Base-by-base conservation (phyloP, 1,140 invertebrate genomes). In the Lycorma delicatula region DNA sequence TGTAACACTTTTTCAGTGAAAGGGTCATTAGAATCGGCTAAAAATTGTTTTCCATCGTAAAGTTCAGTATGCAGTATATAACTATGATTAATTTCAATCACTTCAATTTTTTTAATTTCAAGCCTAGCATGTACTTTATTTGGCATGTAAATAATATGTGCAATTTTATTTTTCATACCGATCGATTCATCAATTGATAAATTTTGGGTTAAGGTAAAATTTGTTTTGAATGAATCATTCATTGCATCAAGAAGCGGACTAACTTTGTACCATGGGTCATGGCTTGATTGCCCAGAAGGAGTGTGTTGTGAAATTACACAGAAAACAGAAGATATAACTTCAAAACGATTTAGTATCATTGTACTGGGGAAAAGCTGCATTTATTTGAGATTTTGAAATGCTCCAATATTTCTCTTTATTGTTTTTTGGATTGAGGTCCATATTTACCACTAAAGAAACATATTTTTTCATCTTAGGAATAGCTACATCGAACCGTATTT, bases 1-100 rank as follows among this genome's bases (percentile, higher is more conserved):
- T 49, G n/a, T 23, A 57, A 27, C 23, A 57, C 55, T 27, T 48
- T 57, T 49, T 57, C 20, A 18, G 55, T 57, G 11, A 44, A 44
- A 5, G 41, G 41, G 41, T 44, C 41, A 44, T 2, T 11, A 44
- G 16, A 20, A 28, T 34, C 46, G 4, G 3, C 26, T 28, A 57
- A 44, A 57, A 57, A 57, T 25, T 57, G 36, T 26, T 50, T 57
- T 23, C 55, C 55, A 49, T 46, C 49, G 31, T 57, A 57, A 20
- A 53, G 25, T 34, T 53, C 50, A 13, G 50, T 28, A 34, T 53
- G 50, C 26, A 53, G 23, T 12, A 53, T 31, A 34, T 53, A 53
- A 22, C 41, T 44, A 22, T 44, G 41, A 20, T 44, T 44, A 44
- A 7, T 44, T 44, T 44, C 41, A 44, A 44, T 22, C 23, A 44